These are phyloP conservation scores for Xiphias gladius DNA, from an alignment of 2,113 vertebrate genomes.

Conservation along the genomic window DNA sequence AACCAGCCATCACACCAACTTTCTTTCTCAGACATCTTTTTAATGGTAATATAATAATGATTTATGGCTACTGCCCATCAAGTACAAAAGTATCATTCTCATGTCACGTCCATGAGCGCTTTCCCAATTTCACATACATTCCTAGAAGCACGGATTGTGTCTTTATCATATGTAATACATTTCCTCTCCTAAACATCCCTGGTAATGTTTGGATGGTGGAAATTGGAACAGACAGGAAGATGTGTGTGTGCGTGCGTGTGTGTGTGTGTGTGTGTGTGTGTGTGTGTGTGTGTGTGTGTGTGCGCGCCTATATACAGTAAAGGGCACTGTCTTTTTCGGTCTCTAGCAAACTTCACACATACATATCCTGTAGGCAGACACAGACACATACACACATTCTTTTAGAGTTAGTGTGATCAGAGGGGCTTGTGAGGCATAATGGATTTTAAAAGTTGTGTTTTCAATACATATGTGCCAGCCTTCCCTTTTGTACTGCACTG, in stretches of 20 bases:
- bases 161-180: conserved; percentile 55
- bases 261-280: not conserved
- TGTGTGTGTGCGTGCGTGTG: conserved; percentile 7
- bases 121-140: conserved; percentile 37
- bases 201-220: conserved; percentile 46
- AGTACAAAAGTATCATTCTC: conserved; percentile 31
- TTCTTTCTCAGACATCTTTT: conserved; percentile 36
- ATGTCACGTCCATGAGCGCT: conserved; percentile 31
- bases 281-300: conserved; percentile 18
- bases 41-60: conserved; percentile 59
- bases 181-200: conserved; percentile 55
- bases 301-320: conserved; percentile 35
- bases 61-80: conserved; percentile 25
- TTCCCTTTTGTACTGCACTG: conserved; percentile 54
- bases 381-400: conserved; percentile 43
- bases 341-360: not conserved
- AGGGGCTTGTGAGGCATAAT: conserved; percentile 48
- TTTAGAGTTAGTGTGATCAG: conserved; percentile 58
- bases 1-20: conserved; percentile 60
- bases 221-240: conserved; percentile 63
- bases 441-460: conserved; percentile 66
- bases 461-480: conserved; percentile 58
- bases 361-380: not conserved
- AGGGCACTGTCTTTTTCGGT: conserved; percentile 21
- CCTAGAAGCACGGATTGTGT: conserved; percentile 39